A percentile compares a stretch with the other conserved stretches of the same genome.
Conservation (phyloP, 1,140 invertebrate genomes). For the Probaryconus sp. region DNA sequence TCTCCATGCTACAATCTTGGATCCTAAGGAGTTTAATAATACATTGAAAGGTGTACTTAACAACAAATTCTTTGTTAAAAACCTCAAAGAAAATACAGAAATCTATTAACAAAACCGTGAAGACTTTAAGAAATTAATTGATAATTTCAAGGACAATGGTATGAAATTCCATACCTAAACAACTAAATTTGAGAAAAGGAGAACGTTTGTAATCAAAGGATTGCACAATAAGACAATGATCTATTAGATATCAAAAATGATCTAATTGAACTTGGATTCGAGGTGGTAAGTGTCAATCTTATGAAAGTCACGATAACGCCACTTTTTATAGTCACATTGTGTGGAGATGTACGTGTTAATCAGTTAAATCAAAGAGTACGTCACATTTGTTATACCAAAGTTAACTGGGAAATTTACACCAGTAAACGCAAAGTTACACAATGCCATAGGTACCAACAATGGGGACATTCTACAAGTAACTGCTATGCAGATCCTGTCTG, state of each 20-base stretch:
- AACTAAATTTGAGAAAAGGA: slow-evolving; percentile 18
- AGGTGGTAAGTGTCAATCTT: slow-evolving; percentile 1
- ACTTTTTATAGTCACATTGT: slow-evolving; percentile 28
- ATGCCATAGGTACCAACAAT: slow-evolving; percentile 68
- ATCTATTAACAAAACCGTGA: background rate
- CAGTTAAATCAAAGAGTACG: background rate
- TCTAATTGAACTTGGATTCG: slow-evolving; percentile 1
- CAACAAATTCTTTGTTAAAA: slow-evolving; percentile 22
- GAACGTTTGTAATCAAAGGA: slow-evolving; percentile 29
- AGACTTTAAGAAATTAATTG: slow-evolving; percentile 1
- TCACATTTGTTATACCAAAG: slow-evolving; percentile 35
- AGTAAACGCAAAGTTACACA: slow-evolving; percentile 43
- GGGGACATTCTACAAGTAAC: slow-evolving; percentile 58
- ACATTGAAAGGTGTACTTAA: background rate
- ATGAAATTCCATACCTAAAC: slow-evolving; percentile 27
- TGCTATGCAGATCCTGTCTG: slow-evolving; percentile 61
- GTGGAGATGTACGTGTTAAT: slow-evolving; percentile 12
- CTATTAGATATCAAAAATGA: slow-evolving; percentile 35
- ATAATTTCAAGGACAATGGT: slow-evolving; percentile 2
- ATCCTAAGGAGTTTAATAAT: slow-evolving; percentile 5
- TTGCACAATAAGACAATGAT: slow-evolving; percentile 23
- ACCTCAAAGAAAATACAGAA: slow-evolving; percentile 10
- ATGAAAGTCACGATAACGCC: slow-evolving; percentile 28
- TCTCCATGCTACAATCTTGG: background rate
- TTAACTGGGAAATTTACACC: slow-evolving; percentile 4